Evolutionary conservation across 2,113 vertebrate genomes (phyloP), one percentile per base, ranked within the genome.

Genomic region (Aspiorhynchus laticeps): DNA sequence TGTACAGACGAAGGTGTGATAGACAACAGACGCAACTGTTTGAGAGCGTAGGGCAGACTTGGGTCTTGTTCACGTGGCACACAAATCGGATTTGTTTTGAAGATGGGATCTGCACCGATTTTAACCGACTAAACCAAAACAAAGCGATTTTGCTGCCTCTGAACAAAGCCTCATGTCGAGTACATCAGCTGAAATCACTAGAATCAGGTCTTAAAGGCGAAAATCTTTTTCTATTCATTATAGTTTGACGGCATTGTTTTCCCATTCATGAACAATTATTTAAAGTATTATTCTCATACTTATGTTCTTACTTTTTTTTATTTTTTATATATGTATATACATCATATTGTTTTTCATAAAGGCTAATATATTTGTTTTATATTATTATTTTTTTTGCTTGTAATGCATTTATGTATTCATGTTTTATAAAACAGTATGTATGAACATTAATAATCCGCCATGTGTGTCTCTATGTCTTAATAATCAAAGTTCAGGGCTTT

Each of bases 391-490:
- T 83, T 36, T 84, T 46, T 59, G 48, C 8, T 9, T 38, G 36
- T 24, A 28, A 36, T 53, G 9, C 17, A 12, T 31, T 46, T 11
- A 56, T n/a, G 56, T n/a, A 61, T 65, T 61, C 41, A 41, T 87
- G 67, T 69, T 73, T 87, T 87, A 38, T 75, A 84, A 78, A 78
- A 78, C 77, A 53, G 53, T 80, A 36, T 84, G 33, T 83, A 53
- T 10, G 19, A 82, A 46, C 24, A 69, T 65, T 74, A 78, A 79
- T n/a, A 86, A 21, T 84, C 63, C 43, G 65, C 75, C 71, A 43
- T 82, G 38, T 51, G 28, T 77, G 28, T 86, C 46, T 84, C 48
- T 88, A 56, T 74, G 86, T 86, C 80, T 81, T 28, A 84, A 76
- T n/a, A 76, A 80, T 79, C 74, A 79, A 79, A 48, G 78, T 83